Conservation (phyloP, 1,140 invertebrate genomes). For the Drosophila simulans region DNA sequence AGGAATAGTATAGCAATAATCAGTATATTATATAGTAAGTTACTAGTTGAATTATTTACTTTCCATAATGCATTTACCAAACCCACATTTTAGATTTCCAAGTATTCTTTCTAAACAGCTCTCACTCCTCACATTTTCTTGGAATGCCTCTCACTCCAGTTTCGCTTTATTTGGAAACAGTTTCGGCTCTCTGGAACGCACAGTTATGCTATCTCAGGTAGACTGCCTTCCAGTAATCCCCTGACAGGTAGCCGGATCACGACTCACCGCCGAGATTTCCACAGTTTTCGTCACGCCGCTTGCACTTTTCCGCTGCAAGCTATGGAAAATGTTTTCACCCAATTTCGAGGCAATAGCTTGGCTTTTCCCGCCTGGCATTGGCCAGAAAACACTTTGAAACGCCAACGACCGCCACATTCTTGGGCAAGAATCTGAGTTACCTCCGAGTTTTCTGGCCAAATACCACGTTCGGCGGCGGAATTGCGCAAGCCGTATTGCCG, state of each 20-base stretch:
- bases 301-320: conserved; percentile 23
- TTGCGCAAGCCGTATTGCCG: conserved; percentile 71
- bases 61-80: too few relatives aligned
- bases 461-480: conserved; percentile 65
- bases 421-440: conserved; percentile 64
- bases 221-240: conserved; percentile 7
- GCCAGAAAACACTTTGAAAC: conserved; percentile 33
- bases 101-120: neutral
- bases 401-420: conserved; percentile 71
- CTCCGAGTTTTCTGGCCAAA: conserved; percentile 62
- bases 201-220: conserved; percentile 23
- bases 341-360: conserved; percentile 10
- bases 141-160: conserved; percentile 5
- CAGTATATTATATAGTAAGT: too few relatives aligned
- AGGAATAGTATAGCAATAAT: too few relatives aligned
- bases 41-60: too few relatives aligned
- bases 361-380: conserved; percentile 47
- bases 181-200: conserved; percentile 29
- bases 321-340: conserved; percentile 33
- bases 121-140: conserved; percentile 9
- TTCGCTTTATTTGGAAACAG: conserved; percentile 40
- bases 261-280: conserved; percentile 11
- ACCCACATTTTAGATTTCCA: too few relatives aligned
- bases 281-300: conserved; percentile 17
- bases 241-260: conserved; percentile 34